Evolutionary conservation across 2,888 invertebrate species (phyloP).

Genomic region (Apamea monoglypha): DNA sequence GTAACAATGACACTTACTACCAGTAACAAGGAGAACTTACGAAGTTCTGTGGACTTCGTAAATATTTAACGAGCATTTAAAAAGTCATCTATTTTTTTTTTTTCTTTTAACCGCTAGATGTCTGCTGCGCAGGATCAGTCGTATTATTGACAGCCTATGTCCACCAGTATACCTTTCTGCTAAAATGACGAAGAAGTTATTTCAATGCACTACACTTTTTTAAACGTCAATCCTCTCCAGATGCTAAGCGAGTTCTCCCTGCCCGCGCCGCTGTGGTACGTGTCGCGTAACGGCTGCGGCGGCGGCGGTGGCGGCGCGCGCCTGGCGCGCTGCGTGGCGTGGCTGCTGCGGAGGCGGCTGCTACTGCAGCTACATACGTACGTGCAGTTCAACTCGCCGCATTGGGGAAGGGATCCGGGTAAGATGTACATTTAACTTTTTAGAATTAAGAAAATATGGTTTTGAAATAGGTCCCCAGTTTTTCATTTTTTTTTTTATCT

Average conservation of each 20-base stretch:
- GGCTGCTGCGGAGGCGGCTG: conserved; percentile 97
- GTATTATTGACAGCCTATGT: too few relatives aligned
- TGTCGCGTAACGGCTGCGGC: conserved; percentile 81
- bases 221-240: conserved; percentile 64
- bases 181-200: neutral
- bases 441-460: neutral
- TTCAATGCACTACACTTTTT: too few relatives aligned
- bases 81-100: too few relatives aligned
- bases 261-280: conserved; percentile 90
- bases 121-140: too few relatives aligned
- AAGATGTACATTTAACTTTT: neutral
- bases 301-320: conserved; percentile 81
- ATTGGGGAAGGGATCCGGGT: conserved; percentile 86
- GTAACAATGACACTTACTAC: neutral
- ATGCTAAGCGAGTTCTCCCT: conserved; percentile 89
- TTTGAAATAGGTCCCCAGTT: neutral
- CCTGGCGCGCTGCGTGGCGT: conserved; percentile 96
- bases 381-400: conserved; percentile 93
- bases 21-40: neutral
- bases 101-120: too few relatives aligned
- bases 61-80: neutral
- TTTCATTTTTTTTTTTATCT: neutral
- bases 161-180: too few relatives aligned
- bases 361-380: conserved; percentile 98
- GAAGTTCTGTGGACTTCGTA: neutral